phyloP scores from a whole-genome alignment of 2,888 invertebrate species.

The Dermolepida albohirtum region DNA sequence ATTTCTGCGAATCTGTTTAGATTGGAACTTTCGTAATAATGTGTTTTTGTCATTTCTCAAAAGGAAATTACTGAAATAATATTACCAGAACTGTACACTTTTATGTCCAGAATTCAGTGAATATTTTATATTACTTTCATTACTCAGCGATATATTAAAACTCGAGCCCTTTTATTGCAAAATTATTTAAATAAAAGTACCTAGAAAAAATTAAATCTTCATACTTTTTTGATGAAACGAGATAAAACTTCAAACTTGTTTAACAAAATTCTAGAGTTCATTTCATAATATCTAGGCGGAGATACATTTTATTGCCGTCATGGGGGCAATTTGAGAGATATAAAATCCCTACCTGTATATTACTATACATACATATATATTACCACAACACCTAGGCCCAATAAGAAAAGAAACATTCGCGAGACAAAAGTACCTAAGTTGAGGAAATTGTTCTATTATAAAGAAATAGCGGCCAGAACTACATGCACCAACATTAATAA shows the following conservation, averaged over 20 bases:
- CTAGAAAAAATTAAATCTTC: slow-evolving; percentile 4
- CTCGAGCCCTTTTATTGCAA: neutral
- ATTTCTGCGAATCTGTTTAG: no score
- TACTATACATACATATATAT: neutral
- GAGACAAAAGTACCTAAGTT: neutral
- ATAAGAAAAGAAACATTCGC: no score
- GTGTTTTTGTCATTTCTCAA: no score
- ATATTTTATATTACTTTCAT: no score
- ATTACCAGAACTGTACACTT: no score
- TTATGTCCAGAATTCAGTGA: no score
- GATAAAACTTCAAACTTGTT: slow-evolving; percentile 20
- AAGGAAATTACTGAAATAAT: no score
- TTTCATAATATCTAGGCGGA: slow-evolving; percentile 3
- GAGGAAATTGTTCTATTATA: neutral
- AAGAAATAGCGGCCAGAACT: neutral
- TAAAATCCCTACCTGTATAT: slow-evolving; percentile 11
- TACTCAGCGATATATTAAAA: neutral
- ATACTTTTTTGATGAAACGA: slow-evolving; percentile 1
- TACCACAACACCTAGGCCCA: no score
- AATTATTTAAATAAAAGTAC: slow-evolving; percentile 5
- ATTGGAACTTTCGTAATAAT: no score
- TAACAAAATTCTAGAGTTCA: slow-evolving; percentile 6
- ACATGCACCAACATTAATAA: no score
- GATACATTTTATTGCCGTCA: slow-evolving; percentile 4
- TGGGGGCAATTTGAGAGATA: slow-evolving; percentile 20